Percentiles rank a stretch among this genome's conserved stretches.
Evolutionary conservation across 2,797 vertebrate genomes (phyloP).

Genomic region (Hapalemur alaotrensis): DNA sequence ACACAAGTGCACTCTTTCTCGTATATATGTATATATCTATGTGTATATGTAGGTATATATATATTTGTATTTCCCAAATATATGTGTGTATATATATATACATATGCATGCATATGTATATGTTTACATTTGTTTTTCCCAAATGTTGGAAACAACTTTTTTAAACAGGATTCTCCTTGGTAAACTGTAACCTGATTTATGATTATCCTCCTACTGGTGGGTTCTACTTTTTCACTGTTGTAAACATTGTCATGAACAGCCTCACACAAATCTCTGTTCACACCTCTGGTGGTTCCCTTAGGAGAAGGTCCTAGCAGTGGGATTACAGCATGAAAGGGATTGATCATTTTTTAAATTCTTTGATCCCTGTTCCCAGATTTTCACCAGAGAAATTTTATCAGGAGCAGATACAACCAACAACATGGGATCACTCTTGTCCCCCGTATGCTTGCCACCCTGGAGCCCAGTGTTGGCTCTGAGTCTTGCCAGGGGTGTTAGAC

Average conservation of each 20-base stretch:
- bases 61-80: not conserved
- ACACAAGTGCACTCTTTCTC: not conserved
- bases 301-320: not conserved
- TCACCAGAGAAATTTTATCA: conserved; percentile 1
- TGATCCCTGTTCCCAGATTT: not conserved
- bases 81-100: not conserved
- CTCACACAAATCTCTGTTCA: not conserved
- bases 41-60: not conserved
- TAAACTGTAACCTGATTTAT: not conserved
- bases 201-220: not conserved
- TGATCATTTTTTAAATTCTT: not conserved
- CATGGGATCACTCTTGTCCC: not conserved
- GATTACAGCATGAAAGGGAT: not conserved
- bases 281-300: not conserved
- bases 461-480: not conserved
- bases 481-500: not conserved
- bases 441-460: not conserved
- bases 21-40: not conserved
- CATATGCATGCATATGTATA: not conserved
- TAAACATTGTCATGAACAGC: not conserved
- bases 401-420: not conserved
- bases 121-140: not conserved
- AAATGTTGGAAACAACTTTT: not conserved
- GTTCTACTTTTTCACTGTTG: not conserved
- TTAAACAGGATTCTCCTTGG: not conserved